Evolutionary conservation across 2,113 vertebrate species (phyloP).

Genomic region (Toxostoma redivivum): DNA sequence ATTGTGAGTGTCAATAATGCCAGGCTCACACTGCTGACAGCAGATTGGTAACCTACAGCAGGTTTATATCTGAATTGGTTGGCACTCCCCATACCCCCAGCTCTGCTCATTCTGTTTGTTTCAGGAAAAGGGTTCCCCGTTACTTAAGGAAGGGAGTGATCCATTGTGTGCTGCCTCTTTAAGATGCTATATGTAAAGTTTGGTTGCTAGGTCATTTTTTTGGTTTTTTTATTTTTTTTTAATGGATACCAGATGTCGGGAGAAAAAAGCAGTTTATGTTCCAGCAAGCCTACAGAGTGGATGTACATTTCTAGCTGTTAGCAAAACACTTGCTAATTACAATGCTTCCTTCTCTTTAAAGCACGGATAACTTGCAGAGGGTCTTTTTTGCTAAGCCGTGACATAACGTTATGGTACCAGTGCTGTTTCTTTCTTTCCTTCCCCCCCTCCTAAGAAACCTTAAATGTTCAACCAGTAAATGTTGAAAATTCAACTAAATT

Average conservation of each 20-base stretch:
- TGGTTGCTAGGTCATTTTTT: not conserved
- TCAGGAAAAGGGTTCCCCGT: not conserved
- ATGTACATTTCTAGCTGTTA: conserved; percentile 43
- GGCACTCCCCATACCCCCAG: not conserved
- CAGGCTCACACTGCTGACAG: not conserved
- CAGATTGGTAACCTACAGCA: not conserved
- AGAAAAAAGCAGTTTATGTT: conserved; percentile 1
- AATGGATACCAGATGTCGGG: conserved; percentile 22
- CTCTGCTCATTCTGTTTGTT: not conserved
- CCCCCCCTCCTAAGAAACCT: not conserved
- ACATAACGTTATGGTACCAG: not conserved
- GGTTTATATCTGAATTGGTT: not conserved
- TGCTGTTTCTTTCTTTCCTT: not conserved
- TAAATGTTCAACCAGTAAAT: too few species aligned
- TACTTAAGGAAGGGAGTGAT: not conserved
- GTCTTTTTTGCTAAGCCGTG: not conserved
- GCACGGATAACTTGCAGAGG: not conserved
- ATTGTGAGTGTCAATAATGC: not conserved
- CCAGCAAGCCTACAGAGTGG: not conserved
- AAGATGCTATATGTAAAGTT: conserved; percentile 2
- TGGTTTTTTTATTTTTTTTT: not conserved
- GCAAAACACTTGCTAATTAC: conserved; percentile 38
- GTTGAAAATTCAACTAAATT: not conserved
- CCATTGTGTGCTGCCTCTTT: not conserved
- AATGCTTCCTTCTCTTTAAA: not conserved